Base-by-base conservation (phyloP, 2,797 vertebrate species). In the Loris lydekkerianus region DNA sequence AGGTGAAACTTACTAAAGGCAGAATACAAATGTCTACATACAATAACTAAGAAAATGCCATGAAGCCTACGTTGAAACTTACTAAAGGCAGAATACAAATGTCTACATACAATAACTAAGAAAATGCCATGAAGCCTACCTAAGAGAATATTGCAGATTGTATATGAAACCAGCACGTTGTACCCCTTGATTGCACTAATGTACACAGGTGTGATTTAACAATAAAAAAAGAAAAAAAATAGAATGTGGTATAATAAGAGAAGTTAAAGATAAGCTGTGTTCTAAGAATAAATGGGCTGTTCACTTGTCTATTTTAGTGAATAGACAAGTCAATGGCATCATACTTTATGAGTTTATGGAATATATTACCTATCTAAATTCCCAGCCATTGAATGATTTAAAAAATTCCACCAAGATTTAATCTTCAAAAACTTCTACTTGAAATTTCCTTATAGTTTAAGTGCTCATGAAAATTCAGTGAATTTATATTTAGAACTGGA, bases 391-490 rank as follows among this genome's bases (percentile, higher is more conserved):
- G 58, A 96, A 80, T 69, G 46, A 67, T 67, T 93, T 23, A 73
- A 75, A 94, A 77, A 91, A 69, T 56, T 81, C 27, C 70, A 77
- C 10, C 18, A 86, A 90, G 21, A 58, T 85, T 89, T 93, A 93
- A 94, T 40, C 49, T 56, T 91, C 25, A 67, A 73, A 70, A 81
- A 77, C n/a, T 94, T 94, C 29, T 94, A 40, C 37, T 92, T 94
- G 34, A 95, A 94, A 84, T 94, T 31, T 27, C 21, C 90, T 60
- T 81, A 86, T 63, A 94, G 94, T 58, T 77, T 69, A 95, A 97
- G 34, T 31, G 7, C 37, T 81, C 81, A 77, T 31, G 67, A 53
- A 96, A 88, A 89, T 78, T 94, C 65, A 63, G 31, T 90, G 67
- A 97, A 89, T 63, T 87, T 80, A 63, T 63, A 60, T 75, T 90